Percentiles rank a stretch among this genome's conserved stretches.
phyloP scores from a whole-genome alignment of 2,797 vertebrate genomes.

The Catamblyrhynchus diadema region DNA sequence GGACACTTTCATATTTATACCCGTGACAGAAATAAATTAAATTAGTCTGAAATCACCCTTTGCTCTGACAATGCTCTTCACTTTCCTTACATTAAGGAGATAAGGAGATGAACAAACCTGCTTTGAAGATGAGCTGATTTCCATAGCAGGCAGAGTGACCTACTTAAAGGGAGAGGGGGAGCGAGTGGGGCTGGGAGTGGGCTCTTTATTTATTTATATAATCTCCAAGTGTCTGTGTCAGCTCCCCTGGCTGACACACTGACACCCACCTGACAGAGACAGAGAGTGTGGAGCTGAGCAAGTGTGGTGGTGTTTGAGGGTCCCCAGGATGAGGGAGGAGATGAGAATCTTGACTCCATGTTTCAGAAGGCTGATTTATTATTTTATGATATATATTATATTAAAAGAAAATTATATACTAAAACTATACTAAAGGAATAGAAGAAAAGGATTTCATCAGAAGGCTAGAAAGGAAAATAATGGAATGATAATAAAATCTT shows the following conservation, averaged over 20 bases:
- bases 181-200: background rate
- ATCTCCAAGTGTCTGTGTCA: background rate
- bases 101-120: conserved; percentile 13
- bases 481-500: too few species aligned
- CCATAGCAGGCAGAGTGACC: conserved; percentile 67
- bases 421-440: too few species aligned
- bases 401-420: too few species aligned
- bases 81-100: conserved; percentile 31
- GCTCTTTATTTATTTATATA: conserved; percentile 56
- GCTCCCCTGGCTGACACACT: background rate
- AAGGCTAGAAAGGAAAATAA: too few species aligned
- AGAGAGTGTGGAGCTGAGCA: background rate
- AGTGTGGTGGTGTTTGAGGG: background rate
- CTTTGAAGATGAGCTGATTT: conserved; percentile 68
- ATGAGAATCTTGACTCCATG: too few species aligned
- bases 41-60: conserved; percentile 64
- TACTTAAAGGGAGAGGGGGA: conserved; percentile 69
- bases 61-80: conserved; percentile 42
- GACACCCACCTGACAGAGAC: background rate
- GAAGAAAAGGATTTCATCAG: too few species aligned
- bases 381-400: too few species aligned
- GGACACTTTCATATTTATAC: background rate
- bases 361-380: too few species aligned
- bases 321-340: too few species aligned
- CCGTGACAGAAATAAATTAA: conserved; percentile 53